Conservation (phyloP, 2,888 invertebrate species). For the Globia sparganii region DNA sequence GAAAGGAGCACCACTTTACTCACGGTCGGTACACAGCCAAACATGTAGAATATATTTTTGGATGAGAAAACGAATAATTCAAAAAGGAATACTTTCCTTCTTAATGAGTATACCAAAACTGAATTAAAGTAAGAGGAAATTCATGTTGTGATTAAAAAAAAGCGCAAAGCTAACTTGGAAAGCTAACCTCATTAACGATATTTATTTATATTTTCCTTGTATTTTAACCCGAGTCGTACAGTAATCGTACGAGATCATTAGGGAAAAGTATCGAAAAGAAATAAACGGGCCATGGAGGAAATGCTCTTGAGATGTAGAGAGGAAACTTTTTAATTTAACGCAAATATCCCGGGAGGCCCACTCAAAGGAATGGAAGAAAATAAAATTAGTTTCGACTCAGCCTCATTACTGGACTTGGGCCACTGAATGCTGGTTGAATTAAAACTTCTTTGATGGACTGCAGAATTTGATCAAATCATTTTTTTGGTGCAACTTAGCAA, state of each 20-base stretch:
- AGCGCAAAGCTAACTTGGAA: constrained; percentile 14
- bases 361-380: constrained; percentile 82
- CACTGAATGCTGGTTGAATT: constrained; percentile 39
- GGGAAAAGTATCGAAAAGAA: constrained; percentile 78
- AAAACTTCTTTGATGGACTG: constrained; percentile 24
- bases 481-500: background rate
- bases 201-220: constrained; percentile 64
- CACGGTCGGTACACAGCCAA: background rate
- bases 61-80: constrained; percentile 1
- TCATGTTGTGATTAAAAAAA: constrained; percentile 39
- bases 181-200: constrained; percentile 47
- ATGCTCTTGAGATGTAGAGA: constrained; percentile 75
- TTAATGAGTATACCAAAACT: constrained; percentile 8
- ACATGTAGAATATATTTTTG: no score
- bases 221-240: constrained; percentile 60
- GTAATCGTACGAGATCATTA: constrained; percentile 82
- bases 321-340: constrained; percentile 86
- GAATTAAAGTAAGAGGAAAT: constrained; percentile 44
- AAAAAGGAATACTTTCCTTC: background rate
- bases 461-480: constrained; percentile 6
- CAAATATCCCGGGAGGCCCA: constrained; percentile 81
- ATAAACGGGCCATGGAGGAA: constrained; percentile 73
- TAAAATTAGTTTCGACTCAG: constrained; percentile 82
- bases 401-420: constrained; percentile 79
- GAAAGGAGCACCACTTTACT: background rate